Evolutionary conservation across 2,888 invertebrate species (phyloP).

Genomic region (Koerneria pararmatus): DNA sequence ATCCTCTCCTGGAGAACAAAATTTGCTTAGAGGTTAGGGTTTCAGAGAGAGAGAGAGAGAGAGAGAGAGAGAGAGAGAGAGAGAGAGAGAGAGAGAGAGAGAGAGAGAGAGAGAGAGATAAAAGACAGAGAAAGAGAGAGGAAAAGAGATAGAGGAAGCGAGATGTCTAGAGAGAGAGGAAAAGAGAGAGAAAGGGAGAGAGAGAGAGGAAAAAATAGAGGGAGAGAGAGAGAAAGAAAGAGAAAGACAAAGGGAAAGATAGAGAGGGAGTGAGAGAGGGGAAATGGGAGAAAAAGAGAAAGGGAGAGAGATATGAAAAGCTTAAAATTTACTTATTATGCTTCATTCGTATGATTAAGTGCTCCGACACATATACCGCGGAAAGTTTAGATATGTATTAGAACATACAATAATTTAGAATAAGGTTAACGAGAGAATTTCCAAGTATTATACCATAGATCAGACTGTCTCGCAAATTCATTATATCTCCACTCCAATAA

Average conservation of each 20-base stretch:
- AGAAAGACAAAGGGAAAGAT: not conserved
- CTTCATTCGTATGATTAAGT: no score
- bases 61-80: not conserved
- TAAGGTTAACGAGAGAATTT: no score
- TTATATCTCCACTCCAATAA: no score
- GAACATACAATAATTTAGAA: no score
- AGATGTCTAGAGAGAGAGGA: not conserved
- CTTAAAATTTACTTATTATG: no score
- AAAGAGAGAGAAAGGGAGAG: not conserved
- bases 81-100: not conserved
- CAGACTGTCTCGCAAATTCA: no score
- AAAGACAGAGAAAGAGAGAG: no score
- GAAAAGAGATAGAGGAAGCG: not conserved
- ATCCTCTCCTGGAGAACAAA: conserved; percentile 36
- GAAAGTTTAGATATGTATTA: no score
- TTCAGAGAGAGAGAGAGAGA: not conserved
- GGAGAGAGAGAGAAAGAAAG: not conserved
- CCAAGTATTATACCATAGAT: no score
- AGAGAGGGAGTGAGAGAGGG: not conserved
- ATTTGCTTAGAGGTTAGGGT: not conserved
- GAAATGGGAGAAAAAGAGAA: not conserved
- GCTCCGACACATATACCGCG: no score
- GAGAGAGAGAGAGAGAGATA: not conserved
- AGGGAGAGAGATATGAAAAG: not conserved
- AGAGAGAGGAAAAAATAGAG: not conserved